A percentile compares a stretch with the other conserved stretches of the same genome.
Conservation (phyloP, 2,797 vertebrate species). For the Novumbra hubbsi region DNA sequence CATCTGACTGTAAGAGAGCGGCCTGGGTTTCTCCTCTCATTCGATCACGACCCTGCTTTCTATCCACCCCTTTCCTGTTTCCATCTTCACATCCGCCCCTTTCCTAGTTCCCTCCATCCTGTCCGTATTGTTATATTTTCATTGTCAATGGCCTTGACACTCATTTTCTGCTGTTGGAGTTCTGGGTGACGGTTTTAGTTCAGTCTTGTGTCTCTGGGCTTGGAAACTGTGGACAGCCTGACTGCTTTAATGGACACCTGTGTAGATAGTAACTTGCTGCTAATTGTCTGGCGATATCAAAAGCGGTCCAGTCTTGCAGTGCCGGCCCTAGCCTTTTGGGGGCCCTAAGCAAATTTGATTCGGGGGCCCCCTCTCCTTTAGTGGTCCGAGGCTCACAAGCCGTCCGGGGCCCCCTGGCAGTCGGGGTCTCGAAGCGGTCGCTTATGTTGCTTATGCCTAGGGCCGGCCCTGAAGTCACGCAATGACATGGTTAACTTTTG, state of each 20-base stretch:
- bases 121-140: slow-evolving; percentile 14
- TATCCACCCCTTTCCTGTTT: neutral
- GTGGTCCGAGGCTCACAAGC: too few relatives aligned
- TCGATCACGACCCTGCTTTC: slow-evolving; percentile 24
- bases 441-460: too few relatives aligned
- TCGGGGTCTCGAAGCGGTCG: too few relatives aligned
- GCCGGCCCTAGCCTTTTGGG: too few relatives aligned
- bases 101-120: neutral
- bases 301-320: neutral
- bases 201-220: neutral
- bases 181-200: slow-evolving; percentile 22
- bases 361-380: too few relatives aligned
- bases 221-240: neutral
- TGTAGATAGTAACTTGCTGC: slow-evolving; percentile 41
- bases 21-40: slow-evolving; percentile 42
- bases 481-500: slow-evolving; percentile 7
- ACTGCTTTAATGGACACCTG: slow-evolving; percentile 33
- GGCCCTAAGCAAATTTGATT: too few relatives aligned
- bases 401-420: too few relatives aligned
- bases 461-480: too few relatives aligned
- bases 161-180: slow-evolving; percentile 37
- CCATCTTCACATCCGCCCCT: neutral
- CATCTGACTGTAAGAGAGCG: slow-evolving; percentile 60
- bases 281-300: slow-evolving; percentile 37
- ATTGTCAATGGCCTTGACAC: slow-evolving; percentile 49